These are phyloP conservation scores for Melitaea athalia DNA, from an alignment of 2,888 invertebrate genomes.

Conservation along the genomic window DNA sequence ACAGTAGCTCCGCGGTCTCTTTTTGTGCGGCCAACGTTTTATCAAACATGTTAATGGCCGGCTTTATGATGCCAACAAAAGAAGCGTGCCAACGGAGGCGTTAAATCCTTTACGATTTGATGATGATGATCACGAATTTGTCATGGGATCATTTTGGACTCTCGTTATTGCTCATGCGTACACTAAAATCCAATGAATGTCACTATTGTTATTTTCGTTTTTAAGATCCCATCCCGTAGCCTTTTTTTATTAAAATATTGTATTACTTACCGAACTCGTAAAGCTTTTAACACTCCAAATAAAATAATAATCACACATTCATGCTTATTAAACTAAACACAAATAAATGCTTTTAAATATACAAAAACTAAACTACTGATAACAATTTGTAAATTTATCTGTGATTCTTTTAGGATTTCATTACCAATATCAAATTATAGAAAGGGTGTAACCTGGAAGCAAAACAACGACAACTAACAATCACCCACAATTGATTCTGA, in stretches of 20 bases:
- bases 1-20: constrained; percentile 75
- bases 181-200: constrained; percentile 19
- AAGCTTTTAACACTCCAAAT: constrained; percentile 19
- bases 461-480: constrained; percentile 78
- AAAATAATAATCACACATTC: constrained; percentile 60
- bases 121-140: constrained; percentile 76
- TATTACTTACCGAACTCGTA: constrained; percentile 17
- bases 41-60: constrained; percentile 82
- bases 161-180: constrained; percentile 42
- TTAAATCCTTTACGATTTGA: constrained; percentile 82
- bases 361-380: constrained; percentile 54
- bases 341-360: constrained; percentile 66
- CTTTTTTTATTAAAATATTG: not conserved
- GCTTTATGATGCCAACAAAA: constrained; percentile 79
- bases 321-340: constrained; percentile 71
- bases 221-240: not conserved
- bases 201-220: constrained; percentile 15
- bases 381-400: constrained; percentile 79
- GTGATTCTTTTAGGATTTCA: constrained; percentile 58
- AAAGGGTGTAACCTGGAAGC: constrained; percentile 81
- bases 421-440: constrained; percentile 51
- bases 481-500: constrained; percentile 70
- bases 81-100: constrained; percentile 81
- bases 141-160: constrained; percentile 63
- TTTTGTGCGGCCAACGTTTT: constrained; percentile 77